These are phyloP conservation scores for Thunnus maccoyii DNA, from an alignment of 2,113 vertebrate species.

Conservation along the genomic window DNA sequence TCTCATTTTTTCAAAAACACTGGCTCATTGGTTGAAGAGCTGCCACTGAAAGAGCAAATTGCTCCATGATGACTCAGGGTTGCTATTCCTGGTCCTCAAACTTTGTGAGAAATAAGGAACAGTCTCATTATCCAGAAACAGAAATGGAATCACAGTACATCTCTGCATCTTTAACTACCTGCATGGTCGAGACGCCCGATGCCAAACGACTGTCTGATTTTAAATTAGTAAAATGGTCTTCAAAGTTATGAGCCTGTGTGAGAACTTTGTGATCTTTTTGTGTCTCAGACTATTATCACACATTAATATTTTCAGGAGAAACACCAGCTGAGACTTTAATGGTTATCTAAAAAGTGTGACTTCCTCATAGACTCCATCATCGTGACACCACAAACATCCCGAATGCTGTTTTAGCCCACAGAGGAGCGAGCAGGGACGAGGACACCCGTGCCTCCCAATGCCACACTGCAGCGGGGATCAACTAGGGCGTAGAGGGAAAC, in stretches of 20 bases:
- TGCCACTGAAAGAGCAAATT: slow-evolving; percentile 10
- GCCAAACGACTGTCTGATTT: neutral
- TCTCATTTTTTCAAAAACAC: slow-evolving; percentile 39
- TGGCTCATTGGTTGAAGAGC: slow-evolving; percentile 21
- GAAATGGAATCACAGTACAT: neutral
- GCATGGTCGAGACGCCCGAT: neutral
- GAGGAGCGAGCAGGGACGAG: slow-evolving; percentile 4
- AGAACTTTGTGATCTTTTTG: neutral
- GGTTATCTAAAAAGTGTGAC: neutral
- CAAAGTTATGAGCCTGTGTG: neutral
- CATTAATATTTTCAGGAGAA: neutral
- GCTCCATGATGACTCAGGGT: slow-evolving; percentile 10
- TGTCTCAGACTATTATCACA: neutral
- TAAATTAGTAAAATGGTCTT: neutral
- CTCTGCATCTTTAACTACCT: neutral
- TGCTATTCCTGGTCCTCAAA: slow-evolving; percentile 36
- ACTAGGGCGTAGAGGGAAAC: slow-evolving; percentile 45
- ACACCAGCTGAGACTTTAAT: neutral
- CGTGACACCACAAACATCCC: neutral
- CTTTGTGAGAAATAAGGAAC: slow-evolving; percentile 13
- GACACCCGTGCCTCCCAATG: slow-evolving; percentile 23
- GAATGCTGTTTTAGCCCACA: slow-evolving; percentile 11
- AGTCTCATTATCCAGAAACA: slow-evolving; percentile 1
- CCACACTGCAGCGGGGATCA: slow-evolving; percentile 9
- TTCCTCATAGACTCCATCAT: neutral